These are phyloP conservation scores for Pseudocheirus occidentalis DNA, from an alignment of 2,797 vertebrate species.

Conservation along the genomic window DNA sequence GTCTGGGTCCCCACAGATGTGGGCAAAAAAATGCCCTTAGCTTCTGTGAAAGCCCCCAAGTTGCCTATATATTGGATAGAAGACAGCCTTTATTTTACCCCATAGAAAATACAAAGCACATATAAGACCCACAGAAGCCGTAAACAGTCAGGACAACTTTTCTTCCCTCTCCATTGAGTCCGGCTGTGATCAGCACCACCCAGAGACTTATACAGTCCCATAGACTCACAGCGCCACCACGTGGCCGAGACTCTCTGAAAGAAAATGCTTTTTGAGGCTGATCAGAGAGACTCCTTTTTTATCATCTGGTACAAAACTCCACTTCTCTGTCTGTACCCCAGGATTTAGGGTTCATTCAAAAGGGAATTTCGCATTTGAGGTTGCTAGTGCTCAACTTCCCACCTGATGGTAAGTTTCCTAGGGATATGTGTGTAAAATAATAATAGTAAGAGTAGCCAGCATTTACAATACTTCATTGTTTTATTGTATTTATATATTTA, in stretches of 20 bases:
- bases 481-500: not conserved
- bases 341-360: not conserved
- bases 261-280: not conserved
- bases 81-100: not conserved
- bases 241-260: not conserved
- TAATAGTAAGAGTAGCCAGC: not conserved
- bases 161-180: not conserved
- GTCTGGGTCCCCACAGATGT: not conserved
- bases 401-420: not conserved
- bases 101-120: not conserved
- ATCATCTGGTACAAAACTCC: not conserved
- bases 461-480: not conserved
- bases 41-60: not conserved
- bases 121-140: not conserved
- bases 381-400: not conserved
- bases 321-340: not conserved
- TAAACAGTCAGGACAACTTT: constrained; percentile 1
- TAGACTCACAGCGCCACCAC: not conserved
- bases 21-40: not conserved
- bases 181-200: not conserved
- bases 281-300: not conserved
- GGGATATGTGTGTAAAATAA: not conserved
- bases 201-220: not conserved
- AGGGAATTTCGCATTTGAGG: not conserved
- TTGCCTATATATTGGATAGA: not conserved